phyloP scores from a whole-genome alignment of 2,888 invertebrate genomes.

The Amphipyra berbera region DNA sequence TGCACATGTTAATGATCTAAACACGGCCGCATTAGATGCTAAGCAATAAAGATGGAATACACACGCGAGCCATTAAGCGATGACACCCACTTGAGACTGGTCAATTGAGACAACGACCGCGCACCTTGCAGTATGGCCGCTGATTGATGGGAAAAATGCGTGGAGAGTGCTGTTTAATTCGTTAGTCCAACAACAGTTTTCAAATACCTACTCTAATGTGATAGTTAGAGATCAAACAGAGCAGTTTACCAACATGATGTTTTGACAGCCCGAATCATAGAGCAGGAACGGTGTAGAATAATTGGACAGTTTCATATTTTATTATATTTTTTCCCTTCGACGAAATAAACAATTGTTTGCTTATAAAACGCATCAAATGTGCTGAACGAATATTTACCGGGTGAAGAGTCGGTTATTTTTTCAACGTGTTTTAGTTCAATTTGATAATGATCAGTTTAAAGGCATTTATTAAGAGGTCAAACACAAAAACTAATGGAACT shows the following conservation, averaged over 20 bases:
- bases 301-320: no score
- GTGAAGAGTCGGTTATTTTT: no score
- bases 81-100: constrained; percentile 57
- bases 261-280: no score
- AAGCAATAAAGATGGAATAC: constrained; percentile 58
- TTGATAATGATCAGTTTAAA: background rate
- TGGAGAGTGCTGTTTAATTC: background rate
- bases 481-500: constrained; percentile 6
- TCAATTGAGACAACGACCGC: constrained; percentile 54
- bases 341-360: no score
- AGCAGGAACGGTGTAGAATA: no score
- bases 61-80: constrained; percentile 49
- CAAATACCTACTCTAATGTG: no score
- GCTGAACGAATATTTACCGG: no score
- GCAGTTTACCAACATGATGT: no score
- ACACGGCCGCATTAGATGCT: constrained; percentile 58
- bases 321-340: no score
- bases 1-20: constrained; percentile 53
- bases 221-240: no score
- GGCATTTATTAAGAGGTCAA: background rate
- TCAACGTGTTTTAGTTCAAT: no score
- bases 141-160: background rate
- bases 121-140: constrained; percentile 53
- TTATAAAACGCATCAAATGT: no score
- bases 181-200: background rate